Percentiles rank a stretch among this genome's conserved stretches.
Conservation (phyloP, 2,797 vertebrate genomes). For the Gila robusta region DNA sequence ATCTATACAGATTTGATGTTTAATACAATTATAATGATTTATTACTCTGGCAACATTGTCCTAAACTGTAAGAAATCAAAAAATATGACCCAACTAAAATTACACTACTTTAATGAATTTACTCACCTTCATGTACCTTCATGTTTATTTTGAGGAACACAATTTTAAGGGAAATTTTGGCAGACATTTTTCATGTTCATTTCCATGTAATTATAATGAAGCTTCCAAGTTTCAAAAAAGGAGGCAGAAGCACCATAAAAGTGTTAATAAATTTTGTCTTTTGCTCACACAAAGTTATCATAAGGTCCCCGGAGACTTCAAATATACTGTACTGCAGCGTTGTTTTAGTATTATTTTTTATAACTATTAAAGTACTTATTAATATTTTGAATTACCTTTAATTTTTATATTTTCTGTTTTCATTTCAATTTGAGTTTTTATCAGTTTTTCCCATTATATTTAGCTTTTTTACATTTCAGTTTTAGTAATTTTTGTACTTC, state of each 20-base stretch:
- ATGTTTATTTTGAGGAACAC: neutral
- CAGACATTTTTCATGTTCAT: neutral
- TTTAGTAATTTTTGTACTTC: neutral
- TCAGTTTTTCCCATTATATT: neutral
- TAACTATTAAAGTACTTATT: neutral
- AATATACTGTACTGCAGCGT: neutral
- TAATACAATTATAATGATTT: neutral
- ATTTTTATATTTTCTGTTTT: neutral
- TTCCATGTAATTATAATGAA: neutral
- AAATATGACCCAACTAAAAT: neutral
- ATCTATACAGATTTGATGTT: neutral
- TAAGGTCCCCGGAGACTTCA: neutral
- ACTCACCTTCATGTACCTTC: neutral
- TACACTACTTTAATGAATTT: neutral
- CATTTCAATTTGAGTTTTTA: neutral
- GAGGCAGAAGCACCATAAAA: neutral
- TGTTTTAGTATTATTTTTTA: neutral
- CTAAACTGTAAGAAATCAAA: neutral
- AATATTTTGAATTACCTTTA: neutral
- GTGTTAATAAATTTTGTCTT: neutral
- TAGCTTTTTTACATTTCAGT: neutral
- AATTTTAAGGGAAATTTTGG: neutral
- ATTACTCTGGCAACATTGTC: neutral
- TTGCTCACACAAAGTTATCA: neutral
- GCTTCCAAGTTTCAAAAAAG: neutral